Conservation (phyloP, 2,888 invertebrate genomes). For the Rhorus exstirpatorius region DNA sequence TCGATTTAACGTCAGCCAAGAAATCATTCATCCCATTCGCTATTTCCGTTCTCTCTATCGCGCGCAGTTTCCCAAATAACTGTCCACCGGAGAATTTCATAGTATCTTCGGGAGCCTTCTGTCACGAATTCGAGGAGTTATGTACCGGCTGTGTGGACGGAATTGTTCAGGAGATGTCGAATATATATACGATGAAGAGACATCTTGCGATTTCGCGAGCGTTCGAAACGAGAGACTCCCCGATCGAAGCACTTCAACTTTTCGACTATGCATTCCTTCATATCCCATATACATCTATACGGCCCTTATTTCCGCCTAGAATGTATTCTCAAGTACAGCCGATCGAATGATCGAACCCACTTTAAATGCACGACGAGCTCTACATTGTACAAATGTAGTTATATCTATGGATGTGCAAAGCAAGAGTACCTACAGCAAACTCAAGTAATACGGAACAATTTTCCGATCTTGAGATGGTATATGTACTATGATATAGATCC, state of each 20-base stretch:
- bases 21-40: not conserved
- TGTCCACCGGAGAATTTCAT: slow-evolving; percentile 30
- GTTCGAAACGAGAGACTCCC: not conserved
- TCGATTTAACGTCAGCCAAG: not conserved
- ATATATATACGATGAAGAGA: not conserved
- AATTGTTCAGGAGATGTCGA: slow-evolving; percentile 15
- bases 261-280: slow-evolving; percentile 13
- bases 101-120: slow-evolving; percentile 21
- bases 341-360: slow-evolving; percentile 45
- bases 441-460: slow-evolving; percentile 19
- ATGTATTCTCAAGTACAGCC: slow-evolving; percentile 30
- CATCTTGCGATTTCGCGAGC: slow-evolving; percentile 15
- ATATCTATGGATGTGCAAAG: not conserved
- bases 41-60: not conserved
- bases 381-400: not conserved
- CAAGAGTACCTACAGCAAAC: not conserved
- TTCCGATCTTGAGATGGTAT: slow-evolving; percentile 8
- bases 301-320: slow-evolving; percentile 39
- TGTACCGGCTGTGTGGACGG: not conserved
- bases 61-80: slow-evolving; percentile 20
- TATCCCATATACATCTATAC: not conserved
- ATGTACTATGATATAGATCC: slow-evolving; percentile 7
- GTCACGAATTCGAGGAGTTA: slow-evolving; percentile 40
- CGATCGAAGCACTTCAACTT: slow-evolving; percentile 30
- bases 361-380: slow-evolving; percentile 27